Evolutionary conservation across 2,888 invertebrate genomes (phyloP), one percentile per base, ranked within the genome.

Genomic region (Capitulum mitella): DNA sequence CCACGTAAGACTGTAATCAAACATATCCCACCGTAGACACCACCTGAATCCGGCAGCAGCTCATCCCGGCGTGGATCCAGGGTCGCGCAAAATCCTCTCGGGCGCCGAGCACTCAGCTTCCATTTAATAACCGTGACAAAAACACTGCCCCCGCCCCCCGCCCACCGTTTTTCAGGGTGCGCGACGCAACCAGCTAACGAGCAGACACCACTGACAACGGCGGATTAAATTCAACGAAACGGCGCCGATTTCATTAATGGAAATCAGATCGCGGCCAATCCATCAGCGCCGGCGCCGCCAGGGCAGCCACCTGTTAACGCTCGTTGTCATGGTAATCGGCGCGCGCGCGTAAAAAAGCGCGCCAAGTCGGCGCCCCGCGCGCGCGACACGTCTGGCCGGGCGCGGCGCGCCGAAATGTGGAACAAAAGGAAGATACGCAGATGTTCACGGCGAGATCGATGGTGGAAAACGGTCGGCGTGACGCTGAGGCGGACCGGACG

Each of bases 281-380:
- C 29, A 61, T 61, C 61, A 61, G 14, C 10, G n/a, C n/a, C n/a
- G 3, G 16, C 14, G 61, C 61, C 61, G 32, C 32, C 32, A 61
- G 61, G 12, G 61, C 32, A n/a, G 61, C 61, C 61, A 61, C 61
- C 61, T 61, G 61, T 61, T 61, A 29, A 32, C 61, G 32, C 32
- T n/a, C 61, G 61, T 61, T 61, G 61, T 61, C 61, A 61, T 61
- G 61, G 61, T 61, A 61, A 61, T 61, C 61, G n/a, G 16, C 12
- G 14, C 3, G 22, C 32, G 32, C 61, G 61, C 16, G 32, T 32
- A 61, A 61, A 61, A 61, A 61, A 61, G 22, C 32, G 58, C 58
- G 16, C 61, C 32, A 14, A n/a, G 61, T 32, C 61, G 61, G 6
- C 32, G 1, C 61, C 61, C 5, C 61, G 32, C 61, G 61, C 32